A percentile compares a stretch with the other conserved stretches of the same genome.
Evolutionary conservation across 2,113 vertebrate species (phyloP).

Genomic region (Opisthocomus hoazin): DNA sequence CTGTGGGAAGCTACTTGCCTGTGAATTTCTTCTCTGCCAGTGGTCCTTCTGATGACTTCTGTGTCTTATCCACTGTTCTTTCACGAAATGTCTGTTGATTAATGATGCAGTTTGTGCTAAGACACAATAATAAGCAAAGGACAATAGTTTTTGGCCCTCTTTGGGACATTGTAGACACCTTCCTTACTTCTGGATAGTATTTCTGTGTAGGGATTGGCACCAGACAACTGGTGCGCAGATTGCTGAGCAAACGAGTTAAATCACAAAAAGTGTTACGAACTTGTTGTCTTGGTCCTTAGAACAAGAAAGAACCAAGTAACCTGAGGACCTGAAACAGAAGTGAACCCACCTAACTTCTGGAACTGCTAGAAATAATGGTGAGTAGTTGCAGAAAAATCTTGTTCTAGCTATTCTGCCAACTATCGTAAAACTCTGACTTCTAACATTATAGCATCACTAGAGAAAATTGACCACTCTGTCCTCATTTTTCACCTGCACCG

Average conservation of each 20-base stretch:
- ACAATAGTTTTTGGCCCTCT: neutral
- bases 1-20: neutral
- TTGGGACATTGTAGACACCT: neutral
- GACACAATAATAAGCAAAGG: neutral
- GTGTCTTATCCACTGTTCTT: neutral
- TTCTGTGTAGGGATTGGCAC: neutral
- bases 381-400: neutral
- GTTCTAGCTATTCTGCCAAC: neutral
- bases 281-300: no score
- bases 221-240: neutral
- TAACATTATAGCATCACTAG: neutral
- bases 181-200: neutral
- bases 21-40: no score
- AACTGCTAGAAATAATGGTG: neutral
- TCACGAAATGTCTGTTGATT: neutral
- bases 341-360: neutral
- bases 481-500: neutral
- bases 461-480: neutral
- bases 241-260: neutral
- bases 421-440: neutral
- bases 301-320: neutral
- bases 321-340: neutral
- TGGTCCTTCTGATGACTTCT: neutral
- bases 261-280: neutral
- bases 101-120: neutral